Base-by-base conservation (phyloP, 1,140 invertebrate species). In the Bombus balteatus region DNA sequence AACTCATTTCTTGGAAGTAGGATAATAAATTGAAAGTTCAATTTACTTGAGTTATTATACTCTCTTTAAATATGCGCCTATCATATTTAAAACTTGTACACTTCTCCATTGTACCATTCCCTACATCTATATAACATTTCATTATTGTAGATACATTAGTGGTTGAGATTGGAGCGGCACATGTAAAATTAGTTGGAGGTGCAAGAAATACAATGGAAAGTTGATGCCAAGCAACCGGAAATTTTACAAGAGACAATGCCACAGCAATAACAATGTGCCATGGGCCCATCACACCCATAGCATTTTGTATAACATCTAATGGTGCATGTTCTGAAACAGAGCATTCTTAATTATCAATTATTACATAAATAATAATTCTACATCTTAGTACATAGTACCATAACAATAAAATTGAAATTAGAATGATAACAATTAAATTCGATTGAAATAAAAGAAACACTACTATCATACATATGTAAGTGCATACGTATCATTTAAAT, bases 161-260 rank as follows among this genome's bases (percentile, higher is more conserved):
- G 2, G 43, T 22, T 13, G 92, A 86, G 5, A 74, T 39, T 12
- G 95, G 95, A 13, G 88, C 90, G 12, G 91, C 83, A 84, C 97
- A 97, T 76, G 94, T 95, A 88, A 96, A 97, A 88, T 96, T 95
- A 3, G 96, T 95, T 22, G 95, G 95, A 2, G 97, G 97, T 70
- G 97, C 96, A 66, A 97, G 93, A 91, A 97, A 97, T 15, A 96
- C 95, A 12, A 97, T 97, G 9, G 96, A 97, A 18, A 96, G 92
- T 82, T 97, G 95, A 91, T 97, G 96, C 95, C 97, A 97, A 43
- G 97, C 96, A 1, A 97, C 96, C 0, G 97, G 97, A 87, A 97
- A 96, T 80, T 97, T 96, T 4, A 96, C 95, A 2, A 97, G 90
- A 3, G 96, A 96, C 62, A 97, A 92, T 15, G 97, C 93, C 18